phyloP scores from a whole-genome alignment of 2,113 vertebrate species.

The Apaloderma vittatum region DNA sequence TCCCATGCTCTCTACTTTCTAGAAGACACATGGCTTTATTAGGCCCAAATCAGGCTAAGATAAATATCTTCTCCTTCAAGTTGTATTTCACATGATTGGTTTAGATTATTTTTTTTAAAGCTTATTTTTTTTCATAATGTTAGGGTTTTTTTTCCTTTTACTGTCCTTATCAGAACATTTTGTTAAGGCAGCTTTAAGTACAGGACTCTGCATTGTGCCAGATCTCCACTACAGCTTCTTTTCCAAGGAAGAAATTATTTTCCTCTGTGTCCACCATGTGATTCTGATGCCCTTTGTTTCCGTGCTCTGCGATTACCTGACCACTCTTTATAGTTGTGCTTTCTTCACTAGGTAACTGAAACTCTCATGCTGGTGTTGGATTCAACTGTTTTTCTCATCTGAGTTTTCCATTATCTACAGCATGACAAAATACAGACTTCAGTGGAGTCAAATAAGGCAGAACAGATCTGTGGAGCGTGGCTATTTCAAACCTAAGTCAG shows the following conservation, averaged over 20 bases:
- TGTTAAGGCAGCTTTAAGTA: neutral
- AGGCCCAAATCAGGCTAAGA: neutral
- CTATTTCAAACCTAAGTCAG: slow-evolving; percentile 17
- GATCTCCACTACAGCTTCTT: neutral
- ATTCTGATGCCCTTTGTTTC: neutral
- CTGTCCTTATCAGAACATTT: neutral
- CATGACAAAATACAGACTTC: slow-evolving; percentile 1
- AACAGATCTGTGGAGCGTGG: slow-evolving; percentile 9
- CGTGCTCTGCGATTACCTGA: neutral
- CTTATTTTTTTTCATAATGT: neutral
- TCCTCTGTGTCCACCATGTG: neutral
- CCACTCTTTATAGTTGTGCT: neutral
- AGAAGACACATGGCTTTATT: neutral
- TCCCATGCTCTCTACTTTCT: neutral
- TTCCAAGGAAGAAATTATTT: neutral
- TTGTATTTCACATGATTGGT: neutral
- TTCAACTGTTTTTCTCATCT: slow-evolving; percentile 33
- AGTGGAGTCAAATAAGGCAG: slow-evolving; percentile 30
- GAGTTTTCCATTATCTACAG: slow-evolving; percentile 16
- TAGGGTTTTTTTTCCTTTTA: neutral
- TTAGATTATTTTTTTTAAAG: neutral
- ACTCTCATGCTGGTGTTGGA: neutral
- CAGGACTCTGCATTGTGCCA: neutral
- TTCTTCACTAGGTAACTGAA: slow-evolving; percentile 25
- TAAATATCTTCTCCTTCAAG: neutral